Evolutionary conservation across 35 echinoderm and acorn worm genomes (phyloP), one percentile per base, ranked within the genome.

Genomic region (Apostichopus parvimensis): DNA sequence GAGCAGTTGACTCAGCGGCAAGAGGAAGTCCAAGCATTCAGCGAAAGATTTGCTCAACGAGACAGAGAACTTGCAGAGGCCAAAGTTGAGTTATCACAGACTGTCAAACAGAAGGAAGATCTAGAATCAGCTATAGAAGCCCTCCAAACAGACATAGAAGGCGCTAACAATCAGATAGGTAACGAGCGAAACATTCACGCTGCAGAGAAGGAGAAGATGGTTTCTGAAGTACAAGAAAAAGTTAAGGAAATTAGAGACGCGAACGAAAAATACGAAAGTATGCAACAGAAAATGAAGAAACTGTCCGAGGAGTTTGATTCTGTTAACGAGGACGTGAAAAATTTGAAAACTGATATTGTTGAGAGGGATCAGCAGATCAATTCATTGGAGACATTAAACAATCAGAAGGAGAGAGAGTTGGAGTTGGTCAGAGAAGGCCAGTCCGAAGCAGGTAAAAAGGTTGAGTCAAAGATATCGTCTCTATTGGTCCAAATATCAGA

Each of bases 401-500:
- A 90, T 52, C 93, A 99, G 83, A 86, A 66, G 62, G 91, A 96
- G 64, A 84, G 97, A 57, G 95, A 99, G 79, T n/a, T 99, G 22
- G 93, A 99, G 59, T 83, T 99, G 54, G 17, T 96, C 8, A 93
- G 92, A 55, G 97, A 99, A 59, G 94, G 94, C 58, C 97, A 99
- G 62, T 94, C 87, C 11, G 82, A 90, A 82, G 95, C 96, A 86
- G 97, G 97, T 53, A 94, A 92, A 57, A 96, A 96, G 83, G 88
- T 90, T 0, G 97, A 99, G 79, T 99, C 95, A 23, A 99, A 94
- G 82, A 93, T 99, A 89, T 80, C 95, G 6, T 99, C 97, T n/a
- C 89, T 99, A 14, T 79, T 99, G 10, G 87, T 87, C 12, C 97
- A 99, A 66, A 94, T 99, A 14, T 80, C 93, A 57, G 97, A 99